Evolutionary conservation across 64 coral and sea anemone species (phyloP), one percentile per base, ranked within the genome.

Genomic region (Pocillopora verrucosa): DNA sequence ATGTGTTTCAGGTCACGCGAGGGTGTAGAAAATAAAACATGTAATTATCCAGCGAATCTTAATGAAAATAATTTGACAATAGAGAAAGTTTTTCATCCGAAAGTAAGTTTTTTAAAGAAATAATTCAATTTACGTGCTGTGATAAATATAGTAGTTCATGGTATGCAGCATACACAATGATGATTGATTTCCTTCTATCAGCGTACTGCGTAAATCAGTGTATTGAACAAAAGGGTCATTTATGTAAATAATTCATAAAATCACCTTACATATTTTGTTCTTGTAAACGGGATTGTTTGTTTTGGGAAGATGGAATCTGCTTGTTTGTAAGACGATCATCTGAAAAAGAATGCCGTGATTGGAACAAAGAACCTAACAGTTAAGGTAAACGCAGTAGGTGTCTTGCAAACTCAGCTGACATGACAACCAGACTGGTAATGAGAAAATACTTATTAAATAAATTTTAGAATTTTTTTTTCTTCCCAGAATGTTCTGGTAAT

Each of bases 201-300:
- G 7, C 41, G 7, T 51, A 81, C 36, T 36, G 58, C 59, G 59
- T 62, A n/a, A 81, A 81, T 35, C 63, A 9, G 75, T 81, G n/a
- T 15, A 78, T 20, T 85, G 16, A 4, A 85, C 82, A 85, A 85
- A 85, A 41, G 38, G 63, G 36, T 85, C 82, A 85, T 72, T 85
- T 0, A 38, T 72, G 82, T 85, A 13, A 85, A 85, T 85, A 85
- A 85, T 72, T 85, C 45, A 85, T 72, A 37, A 85, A 36, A 13
- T 41, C 65, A 13, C 37, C 61, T 67, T 24, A 24, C 61, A 19
- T 45, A 68, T 83, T 83, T 83, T 83, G 80, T 67, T 72, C 82
- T 70, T 56, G 82, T n/a, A 81, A 58, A 72, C 82, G 22, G 82
- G 70, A 58, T 85, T 85, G 82, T 85, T 72, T 85, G 65, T 85